These are phyloP conservation scores for Leptopilina boulardi DNA, from an alignment of 1,140 invertebrate species.

Conservation along the genomic window DNA sequence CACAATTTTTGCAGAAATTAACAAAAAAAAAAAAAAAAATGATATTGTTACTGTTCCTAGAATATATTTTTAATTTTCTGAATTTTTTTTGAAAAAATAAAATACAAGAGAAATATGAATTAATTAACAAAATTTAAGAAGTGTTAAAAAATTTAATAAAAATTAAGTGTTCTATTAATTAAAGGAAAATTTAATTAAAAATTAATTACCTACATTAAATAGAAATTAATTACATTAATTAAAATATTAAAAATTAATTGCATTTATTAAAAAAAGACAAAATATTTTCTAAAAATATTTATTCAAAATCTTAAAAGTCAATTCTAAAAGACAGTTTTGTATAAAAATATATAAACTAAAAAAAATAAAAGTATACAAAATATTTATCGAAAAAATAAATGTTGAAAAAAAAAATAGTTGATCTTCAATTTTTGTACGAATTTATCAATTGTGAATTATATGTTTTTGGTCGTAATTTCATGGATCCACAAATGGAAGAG, in stretches of 20 bases:
- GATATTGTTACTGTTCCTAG: background rate
- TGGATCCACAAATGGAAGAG: background rate
- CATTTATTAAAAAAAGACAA: background rate
- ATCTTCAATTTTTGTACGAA: background rate
- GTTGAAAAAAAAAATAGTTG: background rate
- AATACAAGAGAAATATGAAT: background rate
- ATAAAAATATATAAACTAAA: background rate
- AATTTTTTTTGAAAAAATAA: no score
- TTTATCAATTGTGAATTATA: constrained; percentile 10
- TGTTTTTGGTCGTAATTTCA: background rate
- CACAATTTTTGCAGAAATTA: background rate
- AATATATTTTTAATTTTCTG: background rate
- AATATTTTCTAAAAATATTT: background rate
- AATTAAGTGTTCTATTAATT: no score
- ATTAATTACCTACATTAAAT: no score
- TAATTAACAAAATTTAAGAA: no score
- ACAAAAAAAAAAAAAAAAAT: no score
- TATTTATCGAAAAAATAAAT: background rate
- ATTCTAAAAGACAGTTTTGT: no score
- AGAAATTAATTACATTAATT: no score
- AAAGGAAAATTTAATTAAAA: no score
- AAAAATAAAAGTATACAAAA: background rate
- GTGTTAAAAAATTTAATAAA: no score
- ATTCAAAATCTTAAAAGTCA: no score
- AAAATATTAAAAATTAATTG: background rate